Base-by-base conservation (phyloP, 2,797 vertebrate species). In the Melanotaenia boesemani region DNA sequence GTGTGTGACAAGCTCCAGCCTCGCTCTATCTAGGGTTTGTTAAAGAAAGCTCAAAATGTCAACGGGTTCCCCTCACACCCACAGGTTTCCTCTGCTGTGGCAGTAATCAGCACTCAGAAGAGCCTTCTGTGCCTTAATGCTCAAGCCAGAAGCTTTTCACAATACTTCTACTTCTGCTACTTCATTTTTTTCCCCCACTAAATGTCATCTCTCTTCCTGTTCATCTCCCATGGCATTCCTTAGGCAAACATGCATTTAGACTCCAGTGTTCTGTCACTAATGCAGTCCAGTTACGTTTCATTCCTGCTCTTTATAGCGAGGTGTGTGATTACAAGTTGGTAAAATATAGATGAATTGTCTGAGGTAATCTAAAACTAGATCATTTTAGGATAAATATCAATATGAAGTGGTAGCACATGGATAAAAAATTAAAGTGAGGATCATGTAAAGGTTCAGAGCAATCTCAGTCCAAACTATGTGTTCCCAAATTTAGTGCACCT, bases 201-300 rank as follows among this genome's bases (percentile, higher is more conserved):
- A 92, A 89, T 91, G 89, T 90, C 91, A 91, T 74, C 74, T 85
- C 65, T 73, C 77, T 79, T 88, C 32, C 37, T 76, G 76, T 62
- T 82, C 67, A 70, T 81, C 78, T 84, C 63, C 76, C 36, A 5
- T 67, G 56, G 67, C 75, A 79, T 78, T 81, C 87, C 74, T 83
- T 61, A 0, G 70, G 85, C 77, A 71, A 80, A 81, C 77, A 88
- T 86, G 83, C 83, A 87, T 65, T 6, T 55, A 77, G 56, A 80
- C 76, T 58, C 24, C 62, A 70, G 36, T 28, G 41, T 57, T 59
- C 61, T 11, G 50, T 80, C 79, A 69, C 72, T 60, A 52, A 62
- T 64, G 56, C 63, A 34, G 52, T 65, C 48, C 41, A 62, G 54
- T 65, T n/a, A n/a, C 44, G 79, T 85, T 89, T 44, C 73, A 77